These are phyloP conservation scores for Threskiornis aethiopicus DNA, from an alignment of 2,797 vertebrate species.

Conservation along the genomic window DNA sequence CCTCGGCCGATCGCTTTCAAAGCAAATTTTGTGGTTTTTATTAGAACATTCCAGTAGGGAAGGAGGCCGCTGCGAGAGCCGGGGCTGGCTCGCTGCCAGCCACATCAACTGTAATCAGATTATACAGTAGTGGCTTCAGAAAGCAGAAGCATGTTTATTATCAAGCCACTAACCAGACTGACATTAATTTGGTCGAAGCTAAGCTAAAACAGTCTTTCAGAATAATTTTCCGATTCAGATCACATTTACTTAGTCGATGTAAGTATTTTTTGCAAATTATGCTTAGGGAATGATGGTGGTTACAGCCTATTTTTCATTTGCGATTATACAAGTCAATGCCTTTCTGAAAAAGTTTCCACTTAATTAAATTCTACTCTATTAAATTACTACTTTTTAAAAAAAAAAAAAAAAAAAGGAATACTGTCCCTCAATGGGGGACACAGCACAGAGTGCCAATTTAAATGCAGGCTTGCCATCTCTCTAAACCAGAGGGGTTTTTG, in stretches of 20 bases:
- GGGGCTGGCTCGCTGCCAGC: conserved; percentile 33
- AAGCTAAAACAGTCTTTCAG: conserved; percentile 37
- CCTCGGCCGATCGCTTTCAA: not conserved
- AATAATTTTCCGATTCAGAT: conserved; percentile 55
- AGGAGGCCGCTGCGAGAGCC: not conserved
- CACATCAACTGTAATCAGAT: conserved; percentile 66
- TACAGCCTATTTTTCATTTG: not conserved
- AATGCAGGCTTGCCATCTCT: not conserved
- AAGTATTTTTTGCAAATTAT: conserved; percentile 51
- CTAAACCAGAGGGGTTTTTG: not conserved
- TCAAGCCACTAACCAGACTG: conserved; percentile 64
- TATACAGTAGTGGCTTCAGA: conserved; percentile 69
- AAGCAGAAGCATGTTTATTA: conserved; percentile 65
- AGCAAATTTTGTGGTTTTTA: not conserved
- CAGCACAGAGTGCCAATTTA: not conserved
- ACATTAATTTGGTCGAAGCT: conserved; percentile 58
- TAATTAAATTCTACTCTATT: not conserved
- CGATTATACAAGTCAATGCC: not conserved
- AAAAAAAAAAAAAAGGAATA: not conserved
- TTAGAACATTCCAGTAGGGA: conserved; percentile 30
- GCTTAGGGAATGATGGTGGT: not conserved
- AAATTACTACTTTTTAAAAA: not conserved
- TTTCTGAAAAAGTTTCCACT: not conserved
- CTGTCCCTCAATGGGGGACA: not conserved
- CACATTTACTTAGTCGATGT: conserved; percentile 13